phyloP scores from a whole-genome alignment of 1,140 invertebrate genomes.

The Lysiphlebus fabarum region DNA sequence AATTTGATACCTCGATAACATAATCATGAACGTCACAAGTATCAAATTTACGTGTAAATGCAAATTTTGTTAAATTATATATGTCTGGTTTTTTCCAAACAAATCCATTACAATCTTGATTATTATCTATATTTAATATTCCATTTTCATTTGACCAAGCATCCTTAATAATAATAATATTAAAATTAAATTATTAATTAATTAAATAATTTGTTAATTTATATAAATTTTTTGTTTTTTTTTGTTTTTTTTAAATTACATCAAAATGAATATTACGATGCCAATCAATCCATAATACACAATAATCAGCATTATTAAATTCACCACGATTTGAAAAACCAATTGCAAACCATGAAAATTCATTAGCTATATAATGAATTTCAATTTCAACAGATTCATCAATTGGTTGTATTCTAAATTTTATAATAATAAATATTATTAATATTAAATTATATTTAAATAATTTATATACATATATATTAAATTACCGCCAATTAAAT shows the following conservation, averaged over 20 bases:
- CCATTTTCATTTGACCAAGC: conserved; percentile 69
- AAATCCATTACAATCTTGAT: conserved; percentile 79
- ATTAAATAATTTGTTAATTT: not conserved
- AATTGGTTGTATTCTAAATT: conserved; percentile 50
- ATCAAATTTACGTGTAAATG: conserved; percentile 80
- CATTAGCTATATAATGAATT: conserved; percentile 53
- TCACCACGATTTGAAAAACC: conserved; percentile 91
- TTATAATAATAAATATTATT: conserved; percentile 1
- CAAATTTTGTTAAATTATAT: conserved; percentile 63
- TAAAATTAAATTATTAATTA: conserved; percentile 7
- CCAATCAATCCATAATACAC: conserved; percentile 75
- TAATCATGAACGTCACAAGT: conserved; percentile 91
- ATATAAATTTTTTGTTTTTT: conserved; percentile 6
- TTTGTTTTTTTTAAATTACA: conserved; percentile 51
- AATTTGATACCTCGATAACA: conserved; percentile 68
- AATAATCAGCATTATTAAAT: conserved; percentile 75
- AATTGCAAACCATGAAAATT: conserved; percentile 72
- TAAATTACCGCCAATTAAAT: conserved; percentile 48
- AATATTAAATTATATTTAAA: conserved; percentile 13
- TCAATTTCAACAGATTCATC: conserved; percentile 51
- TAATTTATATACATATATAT: not conserved
- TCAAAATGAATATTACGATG: conserved; percentile 64
- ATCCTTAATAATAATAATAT: conserved; percentile 60
- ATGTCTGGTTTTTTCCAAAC: conserved; percentile 53
- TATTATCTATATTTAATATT: conserved; percentile 64